Evolutionary conservation across 2,113 vertebrate genomes (phyloP).

Genomic region (Ramphastos sulfuratus): DNA sequence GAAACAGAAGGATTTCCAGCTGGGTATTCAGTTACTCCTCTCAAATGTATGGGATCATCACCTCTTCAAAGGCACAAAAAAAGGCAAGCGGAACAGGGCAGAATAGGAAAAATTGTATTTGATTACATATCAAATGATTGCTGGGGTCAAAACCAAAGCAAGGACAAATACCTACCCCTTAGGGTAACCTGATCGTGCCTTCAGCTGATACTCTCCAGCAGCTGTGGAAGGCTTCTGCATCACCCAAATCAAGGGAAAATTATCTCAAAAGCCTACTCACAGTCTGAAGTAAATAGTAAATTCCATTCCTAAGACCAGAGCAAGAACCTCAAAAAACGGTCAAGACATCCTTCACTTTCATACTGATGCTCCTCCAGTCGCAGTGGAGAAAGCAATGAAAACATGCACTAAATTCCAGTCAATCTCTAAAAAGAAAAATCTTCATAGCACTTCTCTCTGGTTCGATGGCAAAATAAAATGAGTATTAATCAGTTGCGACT

Average conservation of each 20-base stretch:
- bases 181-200: slow-evolving; percentile 84
- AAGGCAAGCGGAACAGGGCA: slow-evolving; percentile 2
- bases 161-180: slow-evolving; percentile 87
- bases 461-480: neutral
- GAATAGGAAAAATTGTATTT: slow-evolving; percentile 62
- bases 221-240: slow-evolving; percentile 40
- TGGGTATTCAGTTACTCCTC: slow-evolving; percentile 14
- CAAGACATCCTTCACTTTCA: neutral
- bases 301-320: slow-evolving; percentile 4
- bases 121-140: slow-evolving; percentile 56
- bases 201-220: slow-evolving; percentile 72
- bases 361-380: neutral
- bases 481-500: neutral
- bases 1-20: neutral
- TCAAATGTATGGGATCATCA: slow-evolving; percentile 33
- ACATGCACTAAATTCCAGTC: neutral
- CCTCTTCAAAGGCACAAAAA: slow-evolving; percentile 45
- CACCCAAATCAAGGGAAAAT: slow-evolving; percentile 43
- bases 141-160: slow-evolving; percentile 75
- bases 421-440: neutral
- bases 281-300: slow-evolving; percentile 13
- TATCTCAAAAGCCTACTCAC: slow-evolving; percentile 5
- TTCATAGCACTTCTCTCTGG: neutral
- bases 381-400: neutral
- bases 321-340: slow-evolving; percentile 3